Conservation (phyloP, 1,140 invertebrate species). For the Plectrocnemia conspersa region DNA sequence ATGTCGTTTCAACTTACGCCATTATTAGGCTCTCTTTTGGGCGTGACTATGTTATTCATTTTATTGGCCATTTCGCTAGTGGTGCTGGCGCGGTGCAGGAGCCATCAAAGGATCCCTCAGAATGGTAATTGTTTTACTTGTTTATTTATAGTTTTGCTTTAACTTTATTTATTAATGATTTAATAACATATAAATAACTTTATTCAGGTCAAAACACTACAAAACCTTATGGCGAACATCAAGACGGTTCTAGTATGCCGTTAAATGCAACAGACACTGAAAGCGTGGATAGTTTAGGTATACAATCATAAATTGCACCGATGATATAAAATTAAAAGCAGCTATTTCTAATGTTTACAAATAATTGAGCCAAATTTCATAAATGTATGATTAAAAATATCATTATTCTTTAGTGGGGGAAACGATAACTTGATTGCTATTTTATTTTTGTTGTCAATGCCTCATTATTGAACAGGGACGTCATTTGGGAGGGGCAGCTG, state of each 20-base stretch:
- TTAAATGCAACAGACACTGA: constrained; percentile 33
- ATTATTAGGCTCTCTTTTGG: constrained; percentile 19
- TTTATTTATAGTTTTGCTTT: background rate
- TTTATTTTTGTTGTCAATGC: too few species aligned
- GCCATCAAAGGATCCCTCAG: constrained; percentile 17
- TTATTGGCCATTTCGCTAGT: constrained; percentile 26
- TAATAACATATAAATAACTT: background rate
- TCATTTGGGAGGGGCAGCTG: too few species aligned
- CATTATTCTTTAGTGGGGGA: too few species aligned
- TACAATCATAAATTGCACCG: constrained; percentile 7
- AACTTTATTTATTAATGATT: background rate
- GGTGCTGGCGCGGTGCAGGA: constrained; percentile 22
- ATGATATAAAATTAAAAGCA: too few species aligned
- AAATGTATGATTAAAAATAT: too few species aligned
- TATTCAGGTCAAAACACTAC: constrained; percentile 27
- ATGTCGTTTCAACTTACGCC: constrained; percentile 31
- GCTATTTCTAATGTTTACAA: too few species aligned
- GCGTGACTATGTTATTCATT: constrained; percentile 20
- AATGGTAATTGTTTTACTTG: constrained; percentile 14
- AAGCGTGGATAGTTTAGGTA: constrained; percentile 31
- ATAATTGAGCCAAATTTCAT: too few species aligned
- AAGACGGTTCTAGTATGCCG: constrained; percentile 32
- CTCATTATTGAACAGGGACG: too few species aligned
- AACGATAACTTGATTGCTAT: too few species aligned
- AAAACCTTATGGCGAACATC: constrained; percentile 33